Percentiles rank a stretch among this genome's conserved stretches.
Evolutionary conservation across 1,140 invertebrate genomes (phyloP).

Genomic region (Drosophila trapezifrons): DNA sequence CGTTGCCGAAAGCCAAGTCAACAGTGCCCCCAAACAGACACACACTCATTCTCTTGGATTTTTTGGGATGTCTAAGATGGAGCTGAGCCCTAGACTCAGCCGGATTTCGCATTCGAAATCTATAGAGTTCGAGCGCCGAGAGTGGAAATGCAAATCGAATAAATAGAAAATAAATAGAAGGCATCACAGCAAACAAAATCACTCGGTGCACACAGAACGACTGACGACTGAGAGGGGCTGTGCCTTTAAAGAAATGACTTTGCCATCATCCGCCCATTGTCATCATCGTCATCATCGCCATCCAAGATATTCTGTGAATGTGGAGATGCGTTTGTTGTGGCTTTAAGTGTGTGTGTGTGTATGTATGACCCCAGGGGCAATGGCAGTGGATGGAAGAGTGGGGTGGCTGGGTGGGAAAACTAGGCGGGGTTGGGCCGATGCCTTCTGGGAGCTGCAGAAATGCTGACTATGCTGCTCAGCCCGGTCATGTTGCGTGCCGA

Average conservation of each 20-base stretch:
- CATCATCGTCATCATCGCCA: conserved; percentile 43
- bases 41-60: conserved; percentile 18
- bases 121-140: conserved; percentile 48
- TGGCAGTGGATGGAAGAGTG: conserved; percentile 22
- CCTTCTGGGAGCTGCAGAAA: conserved; percentile 40
- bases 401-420: not conserved
- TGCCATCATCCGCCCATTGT: conserved; percentile 47
- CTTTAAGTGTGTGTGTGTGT: conserved; percentile 50
- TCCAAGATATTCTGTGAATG: conserved; percentile 29
- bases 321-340: conserved; percentile 44
- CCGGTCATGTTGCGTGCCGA: conserved; percentile 62
- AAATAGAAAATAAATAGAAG: conserved; percentile 80
- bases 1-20: conserved; percentile 49
- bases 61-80: conserved; percentile 31
- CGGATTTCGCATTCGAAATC: conserved; percentile 66
- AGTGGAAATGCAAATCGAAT: conserved; percentile 81
- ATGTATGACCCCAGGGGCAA: conserved; percentile 52
- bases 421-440: not conserved
- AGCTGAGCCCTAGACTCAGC: conserved; percentile 28
- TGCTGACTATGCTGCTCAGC: conserved; percentile 67
- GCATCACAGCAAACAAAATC: conserved; percentile 66
- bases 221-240: conserved; percentile 13
- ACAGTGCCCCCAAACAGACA: conserved; percentile 39
- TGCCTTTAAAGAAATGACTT: conserved; percentile 60
- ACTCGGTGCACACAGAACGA: conserved; percentile 29